Evolutionary conservation across 1,140 invertebrate species (phyloP).

Genomic region (Drosophila navojoa): DNA sequence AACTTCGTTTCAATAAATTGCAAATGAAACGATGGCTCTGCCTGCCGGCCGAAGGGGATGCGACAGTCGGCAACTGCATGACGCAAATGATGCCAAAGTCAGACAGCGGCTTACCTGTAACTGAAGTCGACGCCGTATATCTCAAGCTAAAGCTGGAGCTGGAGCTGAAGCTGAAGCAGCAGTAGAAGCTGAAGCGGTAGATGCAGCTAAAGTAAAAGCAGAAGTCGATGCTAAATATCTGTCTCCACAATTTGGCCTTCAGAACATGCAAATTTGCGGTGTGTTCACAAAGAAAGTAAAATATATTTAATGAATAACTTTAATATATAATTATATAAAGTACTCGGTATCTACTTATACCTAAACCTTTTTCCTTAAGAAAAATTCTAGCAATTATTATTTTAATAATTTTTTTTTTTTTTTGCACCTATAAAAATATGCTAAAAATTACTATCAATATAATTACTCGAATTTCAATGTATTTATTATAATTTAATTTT

Average conservation of each 20-base stretch:
- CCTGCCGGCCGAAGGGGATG: conserved; percentile 24
- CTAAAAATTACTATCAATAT: too few relatives aligned
- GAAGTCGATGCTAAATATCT: too few relatives aligned
- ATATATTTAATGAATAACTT: too few relatives aligned
- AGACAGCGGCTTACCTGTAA: conserved; percentile 68
- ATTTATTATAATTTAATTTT: too few relatives aligned
- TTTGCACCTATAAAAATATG: too few relatives aligned
- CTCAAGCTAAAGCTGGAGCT: conserved; percentile 15
- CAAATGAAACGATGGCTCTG: conserved; percentile 62
- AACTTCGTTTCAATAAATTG: conserved; percentile 81
- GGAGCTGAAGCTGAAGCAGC: background rate
- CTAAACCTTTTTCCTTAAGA: too few relatives aligned
- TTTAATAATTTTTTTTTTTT: too few relatives aligned
- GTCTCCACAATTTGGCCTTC: conserved; percentile 5
- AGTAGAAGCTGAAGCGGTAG: background rate
- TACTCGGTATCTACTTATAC: too few relatives aligned
- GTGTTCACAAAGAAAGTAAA: conserved; percentile 74
- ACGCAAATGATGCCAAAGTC: conserved; percentile 71
- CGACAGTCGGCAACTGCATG: conserved; percentile 51
- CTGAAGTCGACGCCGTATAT: conserved; percentile 38
- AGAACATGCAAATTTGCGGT: conserved; percentile 50
- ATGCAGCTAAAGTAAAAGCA: too few relatives aligned
- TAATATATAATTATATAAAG: too few relatives aligned
- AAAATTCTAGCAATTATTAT: too few relatives aligned
- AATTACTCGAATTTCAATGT: too few relatives aligned